phyloP scores from a whole-genome alignment of 2,888 invertebrate genomes.

The Autographa pulchrina region DNA sequence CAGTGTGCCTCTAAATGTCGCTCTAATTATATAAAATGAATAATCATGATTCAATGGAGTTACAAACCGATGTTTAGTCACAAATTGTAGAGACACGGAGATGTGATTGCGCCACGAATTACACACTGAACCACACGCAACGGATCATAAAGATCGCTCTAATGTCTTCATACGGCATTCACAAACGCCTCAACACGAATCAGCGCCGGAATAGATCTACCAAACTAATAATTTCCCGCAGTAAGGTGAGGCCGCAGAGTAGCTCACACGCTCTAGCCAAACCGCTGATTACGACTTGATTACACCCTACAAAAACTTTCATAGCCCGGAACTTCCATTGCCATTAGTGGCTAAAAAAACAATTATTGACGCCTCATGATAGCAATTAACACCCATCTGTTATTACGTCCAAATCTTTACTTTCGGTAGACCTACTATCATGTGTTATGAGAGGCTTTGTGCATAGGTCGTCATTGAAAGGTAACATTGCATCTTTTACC shows the following conservation, averaged over 20 bases:
- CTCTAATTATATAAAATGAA: conserved; percentile 65
- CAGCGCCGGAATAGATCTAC: conserved; percentile 75
- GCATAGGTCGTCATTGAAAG: conserved; percentile 62
- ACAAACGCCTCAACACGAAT: conserved; percentile 74
- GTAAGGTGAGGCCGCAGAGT: conserved; percentile 71
- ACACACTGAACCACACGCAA: conserved; percentile 82
- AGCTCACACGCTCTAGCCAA: conserved; percentile 86
- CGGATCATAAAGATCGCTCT: conserved; percentile 81
- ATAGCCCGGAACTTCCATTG: conserved; percentile 86
- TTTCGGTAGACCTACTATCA: conserved; percentile 80
- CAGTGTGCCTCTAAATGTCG: conserved; percentile 41
- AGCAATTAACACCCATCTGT: conserved; percentile 89
- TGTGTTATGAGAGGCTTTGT: conserved; percentile 76
- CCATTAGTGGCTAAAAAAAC: conserved; percentile 85
- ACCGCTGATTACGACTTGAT: conserved; percentile 87
- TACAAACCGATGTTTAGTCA: conserved; percentile 71
- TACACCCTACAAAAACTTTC: conserved; percentile 87
- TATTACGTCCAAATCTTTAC: conserved; percentile 84
- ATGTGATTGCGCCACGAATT: conserved; percentile 81
- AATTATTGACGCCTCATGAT: conserved; percentile 87
- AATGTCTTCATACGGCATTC: conserved; percentile 85
- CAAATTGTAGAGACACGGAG: conserved; percentile 78
- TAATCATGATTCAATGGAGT: conserved; percentile 67
- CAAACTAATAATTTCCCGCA: conserved; percentile 83
- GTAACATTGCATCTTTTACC: conserved; percentile 57